Evolutionary conservation across 2,797 vertebrate species (phyloP), one percentile per base, ranked within the genome.

Genomic region (Onychomys leucogaster): DNA sequence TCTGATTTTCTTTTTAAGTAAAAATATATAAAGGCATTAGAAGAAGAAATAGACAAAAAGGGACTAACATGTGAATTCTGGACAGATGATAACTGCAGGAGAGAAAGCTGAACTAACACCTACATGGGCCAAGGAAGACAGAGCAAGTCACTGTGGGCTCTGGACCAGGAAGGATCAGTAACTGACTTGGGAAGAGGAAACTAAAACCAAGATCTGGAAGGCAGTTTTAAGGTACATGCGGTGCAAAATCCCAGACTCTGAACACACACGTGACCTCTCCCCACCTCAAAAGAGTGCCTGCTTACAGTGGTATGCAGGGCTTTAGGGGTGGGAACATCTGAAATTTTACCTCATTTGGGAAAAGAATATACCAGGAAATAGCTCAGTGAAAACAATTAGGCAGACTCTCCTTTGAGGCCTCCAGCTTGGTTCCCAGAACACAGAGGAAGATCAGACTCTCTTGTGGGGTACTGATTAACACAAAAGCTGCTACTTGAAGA

Each of bases 21-120:
- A 63, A 87, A 97, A 95, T 63, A 82, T 52, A 63, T 76, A 96
- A 57, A 41, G 46, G 90, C 59, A 61, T 19, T 12, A 55, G 77
- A 37, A 95, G 34, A 55, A 91, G 59, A 82, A 80, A 92, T 55
- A 0, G 67, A 92, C 2, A 95, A 25, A 76, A 49, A 59, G 57
- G 57, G 13, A 29, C 61, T 6, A 41, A 49, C 52, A 85, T 32
- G 6, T 55, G 73, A 77, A 61, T 65, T 90, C 57, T 73, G 46
- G 19, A 46, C 49, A 91, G 75, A 59, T 55, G n/a, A 71, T 63
- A 76, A 95, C n/a, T 73, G 3, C 23, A 41, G 46, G 1, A 93
- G 29, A 78, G 49, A 89, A 80, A 52, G 63, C 27, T 52, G 43
- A 55, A 57, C 12, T 34, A 27, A 77, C 57, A 55, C 67, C 59